phyloP scores from a whole-genome alignment of 35 echinoderm and acorn worm genomes.

The Ptychodera flava region DNA sequence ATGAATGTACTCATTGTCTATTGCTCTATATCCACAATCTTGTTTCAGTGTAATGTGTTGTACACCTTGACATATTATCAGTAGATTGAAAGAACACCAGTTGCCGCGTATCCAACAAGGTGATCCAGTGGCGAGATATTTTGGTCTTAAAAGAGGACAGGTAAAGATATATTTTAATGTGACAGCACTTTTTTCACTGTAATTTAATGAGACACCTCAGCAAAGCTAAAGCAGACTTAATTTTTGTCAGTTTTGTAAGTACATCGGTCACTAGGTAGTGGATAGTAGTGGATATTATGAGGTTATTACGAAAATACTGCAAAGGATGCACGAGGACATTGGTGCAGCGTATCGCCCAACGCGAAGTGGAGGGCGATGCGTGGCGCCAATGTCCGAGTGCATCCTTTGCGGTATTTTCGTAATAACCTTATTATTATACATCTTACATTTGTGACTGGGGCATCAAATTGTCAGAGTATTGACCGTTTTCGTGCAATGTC shows the following conservation, averaged over 20 bases:
- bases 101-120: constrained; percentile 90
- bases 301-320: too few species aligned
- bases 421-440: too few species aligned
- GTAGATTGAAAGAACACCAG: constrained; percentile 95
- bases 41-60: not conserved
- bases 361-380: not conserved
- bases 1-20: too few species aligned
- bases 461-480: too few species aligned
- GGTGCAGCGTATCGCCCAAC: too few species aligned
- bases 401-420: too few species aligned
- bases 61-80: constrained; percentile 50
- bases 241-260: not conserved
- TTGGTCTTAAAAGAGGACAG: constrained; percentile 99
- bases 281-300: too few species aligned
- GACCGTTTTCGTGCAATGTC: too few species aligned
- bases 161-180: constrained; percentile 44
- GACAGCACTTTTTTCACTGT: not conserved
- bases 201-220: not conserved
- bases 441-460: too few species aligned
- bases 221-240: not conserved
- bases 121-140: constrained; percentile 96
- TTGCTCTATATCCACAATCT: too few species aligned
- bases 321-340: too few species aligned
- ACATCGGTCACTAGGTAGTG: not conserved
- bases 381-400: too few species aligned